Evolutionary conservation across 2,113 vertebrate genomes (phyloP).

Genomic region (Neodon shergylaensis): DNA sequence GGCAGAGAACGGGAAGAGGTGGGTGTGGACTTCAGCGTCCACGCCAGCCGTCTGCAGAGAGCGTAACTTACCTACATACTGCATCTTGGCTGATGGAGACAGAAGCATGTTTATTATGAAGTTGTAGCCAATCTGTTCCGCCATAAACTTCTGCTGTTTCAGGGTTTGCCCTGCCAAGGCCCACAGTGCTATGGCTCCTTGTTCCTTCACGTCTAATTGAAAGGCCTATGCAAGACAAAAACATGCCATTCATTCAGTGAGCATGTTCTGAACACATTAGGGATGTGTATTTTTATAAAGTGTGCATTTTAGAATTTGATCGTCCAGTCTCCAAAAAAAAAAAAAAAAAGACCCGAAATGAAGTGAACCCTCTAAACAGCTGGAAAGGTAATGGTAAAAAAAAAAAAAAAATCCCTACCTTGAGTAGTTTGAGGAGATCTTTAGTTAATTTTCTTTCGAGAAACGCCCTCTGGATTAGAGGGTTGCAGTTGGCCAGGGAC

Average conservation of each 20-base stretch:
- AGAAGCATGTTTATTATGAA: constrained; percentile 88
- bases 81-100: constrained; percentile 89
- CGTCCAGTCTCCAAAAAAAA: neutral
- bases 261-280: neutral
- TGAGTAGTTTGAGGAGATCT: constrained; percentile 86
- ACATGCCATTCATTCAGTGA: neutral
- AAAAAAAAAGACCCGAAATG: neutral
- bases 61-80: constrained; percentile 86
- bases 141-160: constrained; percentile 87
- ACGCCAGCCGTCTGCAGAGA: neutral
- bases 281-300: neutral
- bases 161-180: constrained; percentile 86
- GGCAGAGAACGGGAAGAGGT: constrained; percentile 52
- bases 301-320: neutral
- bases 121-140: constrained; percentile 87
- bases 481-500: constrained; percentile 83
- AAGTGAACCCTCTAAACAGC: neutral
- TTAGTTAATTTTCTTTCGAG: constrained; percentile 80
- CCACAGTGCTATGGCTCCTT: constrained; percentile 87
- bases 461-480: constrained; percentile 84
- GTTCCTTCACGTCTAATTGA: constrained; percentile 86
- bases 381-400: neutral
- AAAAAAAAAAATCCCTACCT: constrained; percentile 78
- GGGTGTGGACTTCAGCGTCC: neutral
- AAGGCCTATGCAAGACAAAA: constrained; percentile 83